These are phyloP conservation scores for Eupsilia transversa DNA, from an alignment of 2,888 invertebrate species.

Conservation along the genomic window DNA sequence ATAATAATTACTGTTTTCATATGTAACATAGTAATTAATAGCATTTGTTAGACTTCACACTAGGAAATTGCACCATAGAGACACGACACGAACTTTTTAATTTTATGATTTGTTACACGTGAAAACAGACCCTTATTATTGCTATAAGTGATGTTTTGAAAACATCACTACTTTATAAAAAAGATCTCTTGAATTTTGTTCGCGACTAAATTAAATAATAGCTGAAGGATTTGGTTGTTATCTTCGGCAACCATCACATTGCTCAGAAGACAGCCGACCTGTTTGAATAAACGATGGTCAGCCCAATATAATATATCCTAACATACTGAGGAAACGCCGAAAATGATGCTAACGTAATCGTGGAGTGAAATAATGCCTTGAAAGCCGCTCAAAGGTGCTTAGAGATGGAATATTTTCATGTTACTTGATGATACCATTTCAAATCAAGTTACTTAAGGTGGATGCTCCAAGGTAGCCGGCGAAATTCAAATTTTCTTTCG, in stretches of 20 bases:
- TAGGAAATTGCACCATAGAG: constrained; percentile 22
- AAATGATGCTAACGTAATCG: background rate
- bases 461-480: no score
- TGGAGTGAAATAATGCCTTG: no score
- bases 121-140: constrained; percentile 4
- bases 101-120: constrained; percentile 7
- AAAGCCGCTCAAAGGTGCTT: background rate
- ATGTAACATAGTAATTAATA: constrained; percentile 18
- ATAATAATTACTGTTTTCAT: constrained; percentile 24
- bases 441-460: background rate
- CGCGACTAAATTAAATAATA: background rate
- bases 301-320: background rate
- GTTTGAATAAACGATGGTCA: background rate
- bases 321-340: background rate
- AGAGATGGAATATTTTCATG: background rate
- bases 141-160: constrained; percentile 3
- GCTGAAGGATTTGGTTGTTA: background rate
- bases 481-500: no score
- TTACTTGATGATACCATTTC: background rate
- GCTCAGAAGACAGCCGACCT: background rate
- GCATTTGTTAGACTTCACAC: constrained; percentile 48
- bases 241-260: background rate
- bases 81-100: background rate
- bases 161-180: constrained; percentile 13
- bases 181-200: background rate